Base-by-base conservation (phyloP, 2,888 invertebrate genomes). In the Rhorus exstirpatorius region DNA sequence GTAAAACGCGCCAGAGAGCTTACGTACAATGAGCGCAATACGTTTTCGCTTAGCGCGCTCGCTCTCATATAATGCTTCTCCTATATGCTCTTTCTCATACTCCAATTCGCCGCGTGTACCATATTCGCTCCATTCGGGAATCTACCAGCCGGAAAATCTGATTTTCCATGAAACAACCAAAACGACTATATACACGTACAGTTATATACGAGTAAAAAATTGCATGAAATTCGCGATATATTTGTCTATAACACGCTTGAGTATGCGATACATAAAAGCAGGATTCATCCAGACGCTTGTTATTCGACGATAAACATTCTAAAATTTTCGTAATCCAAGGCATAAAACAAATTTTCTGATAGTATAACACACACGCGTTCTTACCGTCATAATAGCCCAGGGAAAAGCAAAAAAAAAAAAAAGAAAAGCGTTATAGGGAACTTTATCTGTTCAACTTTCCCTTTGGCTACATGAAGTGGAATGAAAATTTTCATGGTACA, bases 11-110 rank as follows among this genome's bases (percentile, higher is more conserved):
- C 46, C 26, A 35, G 3, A 31, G 53, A 44, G 61, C 74, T 79
- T 75, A 68, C 63, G 38, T 61, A 55, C 74, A 68, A 70, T 58
- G 70, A 82, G 63, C 14, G 61, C 51, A 65, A 82, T 75, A 70
- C 63, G 49, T 75, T 79, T 79, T 58, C 70, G 58, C 61, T 31
- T 46, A 7, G 41, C 53, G 44, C 44, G 58, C 17, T 65, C 51
- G 74, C 38, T 82, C 65, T 75, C 74, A 74, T 31, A 31, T 31
- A 6, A 6, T 78, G 63, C 41, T 78, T 49, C 49, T n/a, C n/a
- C n/a, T n/a, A n/a, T n/a, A n/a, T n/a, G n/a, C 31, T 35, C 46
- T 35, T 63, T 78, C 58, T 51, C 41, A 12, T 61, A 41, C 35
- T 44, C 31, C 61, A 8, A n/a, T 55, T 21, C 24, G 38, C 26